These are phyloP conservation scores for Plagiodera versicolora DNA, from an alignment of 2,888 invertebrate genomes.

Conservation along the genomic window DNA sequence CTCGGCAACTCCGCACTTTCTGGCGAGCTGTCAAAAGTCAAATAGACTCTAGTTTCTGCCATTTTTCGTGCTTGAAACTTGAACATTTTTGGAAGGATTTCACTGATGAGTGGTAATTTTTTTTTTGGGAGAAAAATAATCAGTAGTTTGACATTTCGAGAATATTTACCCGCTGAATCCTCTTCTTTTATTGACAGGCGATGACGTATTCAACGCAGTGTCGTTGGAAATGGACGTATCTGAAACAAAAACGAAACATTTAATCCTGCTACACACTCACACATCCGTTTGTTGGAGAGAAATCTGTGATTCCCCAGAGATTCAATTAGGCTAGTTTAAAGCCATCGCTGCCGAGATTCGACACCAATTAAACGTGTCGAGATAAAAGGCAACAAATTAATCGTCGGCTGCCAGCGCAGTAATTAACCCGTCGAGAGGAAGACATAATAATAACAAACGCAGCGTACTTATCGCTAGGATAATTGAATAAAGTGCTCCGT, in stretches of 20 bases:
- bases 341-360: neutral
- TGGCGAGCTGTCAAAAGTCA: too few relatives aligned
- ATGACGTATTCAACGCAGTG: slow-evolving; percentile 66
- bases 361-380: neutral
- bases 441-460: neutral
- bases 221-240: slow-evolving; percentile 69
- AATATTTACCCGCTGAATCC: slow-evolving; percentile 81
- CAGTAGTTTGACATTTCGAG: too few relatives aligned
- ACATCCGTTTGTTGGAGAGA: neutral
- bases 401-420: neutral
- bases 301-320: neutral
- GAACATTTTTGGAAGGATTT: too few relatives aligned
- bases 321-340: neutral
- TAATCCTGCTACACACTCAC: neutral
- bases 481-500: too few relatives aligned
- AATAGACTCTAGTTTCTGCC: too few relatives aligned
- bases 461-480: too few relatives aligned
- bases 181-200: slow-evolving; percentile 82
- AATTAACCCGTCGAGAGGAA: neutral
- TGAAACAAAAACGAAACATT: slow-evolving; percentile 54
- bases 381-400: neutral
- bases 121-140: too few relatives aligned
- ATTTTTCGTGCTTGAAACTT: too few relatives aligned
- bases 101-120: too few relatives aligned
- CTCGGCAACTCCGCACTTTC: too few relatives aligned